Evolutionary conservation across 2,797 vertebrate genomes (phyloP), one percentile per base, ranked within the genome.

Genomic region (Microcaecilia unicolor): DNA sequence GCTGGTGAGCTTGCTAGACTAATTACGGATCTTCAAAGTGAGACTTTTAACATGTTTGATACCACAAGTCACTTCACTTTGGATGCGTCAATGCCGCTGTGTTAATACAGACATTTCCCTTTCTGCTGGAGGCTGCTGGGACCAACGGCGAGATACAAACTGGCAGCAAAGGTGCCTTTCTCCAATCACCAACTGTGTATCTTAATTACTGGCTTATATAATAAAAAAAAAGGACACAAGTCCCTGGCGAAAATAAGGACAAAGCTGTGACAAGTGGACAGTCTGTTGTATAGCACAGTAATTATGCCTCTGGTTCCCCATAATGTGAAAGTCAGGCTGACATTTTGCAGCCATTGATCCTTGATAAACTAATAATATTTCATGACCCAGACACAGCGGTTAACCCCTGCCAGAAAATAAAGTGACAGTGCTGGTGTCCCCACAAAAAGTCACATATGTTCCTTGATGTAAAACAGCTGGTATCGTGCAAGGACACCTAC

Each of bases 241-340:
- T 27, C 34, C 17, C 15, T 48, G 15, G 28, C 27, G 11, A 24
- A 41, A 29, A 15, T 6, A 28, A n/a, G 9, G 17, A 4, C 10
- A 40, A 37, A 40, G 28, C 6, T 14, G 12, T 16, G 27, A 14
- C 0, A 0, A 4, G 17, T 15, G 18, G 17, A 4, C 11, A n/a
- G 16, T 27, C 2, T n/a, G 15, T 21, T 18, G 22, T 8, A 10
- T 4, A 10, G 9, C 24, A 20, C 4, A 3, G 1, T 22, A 12
- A 4, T 0, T 0, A 2, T 15, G 22, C 11, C 15, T n/a, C 15
- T 13, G 6, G 6, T 11, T 21, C 7, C 12, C 30, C 21, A 3
- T 15, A 26, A 3, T 16, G n/a, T n/a, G n/a, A n/a, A n/a, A n/a
- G n/a, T n/a, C n/a, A n/a, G n/a, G n/a, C n/a, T n/a, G n/a, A n/a